Conservation (phyloP, 1,140 invertebrate species). For the Calliphora vicina region DNA sequence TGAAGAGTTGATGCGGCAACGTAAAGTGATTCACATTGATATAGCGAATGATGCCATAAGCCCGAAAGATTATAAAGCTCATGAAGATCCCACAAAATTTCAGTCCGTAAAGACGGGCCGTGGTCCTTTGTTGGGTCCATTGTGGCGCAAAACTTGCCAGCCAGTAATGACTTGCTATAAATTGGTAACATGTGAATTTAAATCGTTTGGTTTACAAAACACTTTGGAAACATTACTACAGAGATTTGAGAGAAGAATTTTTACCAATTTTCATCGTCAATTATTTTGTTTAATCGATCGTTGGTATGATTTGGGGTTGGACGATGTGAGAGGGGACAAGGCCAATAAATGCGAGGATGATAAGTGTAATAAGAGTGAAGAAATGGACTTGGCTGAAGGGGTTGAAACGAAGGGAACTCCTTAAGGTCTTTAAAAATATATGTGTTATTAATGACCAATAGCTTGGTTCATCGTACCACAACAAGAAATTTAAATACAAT, state of each 20-base stretch:
- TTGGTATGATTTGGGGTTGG: conserved; percentile 91
- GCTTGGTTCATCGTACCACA: too few relatives aligned
- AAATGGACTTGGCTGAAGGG: neutral
- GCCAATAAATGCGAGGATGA: conserved; percentile 93
- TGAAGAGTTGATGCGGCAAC: conserved; percentile 84
- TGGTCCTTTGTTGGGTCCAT: conserved; percentile 82
- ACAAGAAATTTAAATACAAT: too few relatives aligned
- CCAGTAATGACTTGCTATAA: conserved; percentile 99
- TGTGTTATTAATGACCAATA: too few relatives aligned
- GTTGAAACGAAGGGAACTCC: neutral
- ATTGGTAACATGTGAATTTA: conserved; percentile 96
- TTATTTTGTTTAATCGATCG: conserved; percentile 97
- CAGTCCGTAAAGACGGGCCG: conserved; percentile 93
- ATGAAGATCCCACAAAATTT: conserved; percentile 68
- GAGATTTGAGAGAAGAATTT: conserved; percentile 92
- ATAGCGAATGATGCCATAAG: conserved; percentile 90
- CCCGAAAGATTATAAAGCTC: conserved; percentile 83
- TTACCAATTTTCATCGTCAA: conserved; percentile 98
- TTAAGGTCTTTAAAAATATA: too few relatives aligned
- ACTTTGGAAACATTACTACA: conserved; percentile 95
- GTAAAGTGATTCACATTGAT: conserved; percentile 92
- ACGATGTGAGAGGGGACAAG: conserved; percentile 84
- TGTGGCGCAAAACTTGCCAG: conserved; percentile 81
- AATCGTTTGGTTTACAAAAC: conserved; percentile 97
- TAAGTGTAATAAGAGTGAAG: conserved; percentile 74